A percentile compares a stretch with the other conserved stretches of the same genome.
These are phyloP conservation scores for Stenoptilia bipunctidactyla DNA, from an alignment of 2,888 invertebrate species.

Conservation along the genomic window DNA sequence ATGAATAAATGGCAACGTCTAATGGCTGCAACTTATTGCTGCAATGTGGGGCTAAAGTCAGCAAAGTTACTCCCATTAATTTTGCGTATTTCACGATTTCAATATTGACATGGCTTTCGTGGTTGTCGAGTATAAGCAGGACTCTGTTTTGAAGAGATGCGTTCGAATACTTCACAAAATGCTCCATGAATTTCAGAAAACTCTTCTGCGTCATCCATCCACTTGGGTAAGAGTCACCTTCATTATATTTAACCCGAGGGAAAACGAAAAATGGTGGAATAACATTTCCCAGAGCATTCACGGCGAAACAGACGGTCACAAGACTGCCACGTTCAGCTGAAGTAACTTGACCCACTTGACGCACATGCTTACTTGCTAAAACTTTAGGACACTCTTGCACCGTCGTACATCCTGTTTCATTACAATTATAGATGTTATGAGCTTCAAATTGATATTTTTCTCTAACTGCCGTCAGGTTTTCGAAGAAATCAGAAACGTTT, in stretches of 20 bases:
- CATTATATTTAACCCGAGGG: conserved; percentile 3
- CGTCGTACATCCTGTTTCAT: conserved; percentile 11
- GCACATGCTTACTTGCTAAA: conserved; percentile 6
- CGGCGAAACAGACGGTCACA: conserved; percentile 4
- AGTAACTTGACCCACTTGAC: conserved; percentile 8
- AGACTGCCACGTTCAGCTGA: conserved; percentile 8
- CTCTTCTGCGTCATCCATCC: conserved; percentile 10
- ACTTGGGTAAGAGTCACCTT: conserved; percentile 5
- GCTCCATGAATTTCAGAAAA: conserved; percentile 8
- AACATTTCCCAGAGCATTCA: conserved; percentile 6
- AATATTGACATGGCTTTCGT: conserved; percentile 7
- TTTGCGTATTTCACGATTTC: conserved; percentile 7
- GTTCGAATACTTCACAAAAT: conserved; percentile 8
- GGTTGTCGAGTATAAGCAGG: conserved; percentile 9
- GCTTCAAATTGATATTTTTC: conserved; percentile 7
- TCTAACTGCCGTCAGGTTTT: conserved; percentile 1
- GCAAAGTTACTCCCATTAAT: conserved; percentile 6
- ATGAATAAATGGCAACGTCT: too few species aligned
- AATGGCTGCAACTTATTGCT: conserved; percentile 13
- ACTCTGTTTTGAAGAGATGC: conserved; percentile 4
- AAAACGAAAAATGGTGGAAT: conserved; percentile 6
- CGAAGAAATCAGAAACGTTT: conserved; percentile 8
- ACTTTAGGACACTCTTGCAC: conserved; percentile 9
- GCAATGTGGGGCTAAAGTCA: conserved; percentile 13
- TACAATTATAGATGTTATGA: conserved; percentile 9